A percentile compares a stretch with the other conserved stretches of the same genome.
These are phyloP conservation scores for Microctenopoma steveboyesi DNA, from an alignment of 2,797 vertebrate genomes.

Conservation along the genomic window DNA sequence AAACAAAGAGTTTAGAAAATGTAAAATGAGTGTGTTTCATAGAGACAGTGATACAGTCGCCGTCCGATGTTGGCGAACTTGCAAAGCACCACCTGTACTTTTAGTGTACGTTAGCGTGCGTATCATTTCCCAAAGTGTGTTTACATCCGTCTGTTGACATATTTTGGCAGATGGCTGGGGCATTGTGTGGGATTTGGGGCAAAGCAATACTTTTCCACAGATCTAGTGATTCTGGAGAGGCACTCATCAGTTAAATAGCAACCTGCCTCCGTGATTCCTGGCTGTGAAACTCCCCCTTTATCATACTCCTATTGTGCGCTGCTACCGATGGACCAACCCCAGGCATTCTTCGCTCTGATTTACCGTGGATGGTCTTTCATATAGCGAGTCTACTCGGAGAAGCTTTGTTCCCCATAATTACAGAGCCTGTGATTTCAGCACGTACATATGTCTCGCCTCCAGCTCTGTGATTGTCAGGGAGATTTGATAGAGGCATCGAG, in stretches of 20 bases:
- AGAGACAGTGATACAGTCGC: neutral
- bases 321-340: constrained; percentile 47
- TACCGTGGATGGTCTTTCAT: constrained; percentile 64
- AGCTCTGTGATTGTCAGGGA: constrained; percentile 68
- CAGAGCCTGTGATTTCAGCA: constrained; percentile 68
- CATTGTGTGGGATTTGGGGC: constrained; percentile 57
- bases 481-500: constrained; percentile 68
- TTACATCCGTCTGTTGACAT: constrained; percentile 62
- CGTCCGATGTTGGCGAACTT: neutral
- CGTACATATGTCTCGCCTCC: constrained; percentile 59
- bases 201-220: constrained; percentile 65
- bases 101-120: constrained; percentile 2
- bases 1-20: neutral
- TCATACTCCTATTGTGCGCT: constrained; percentile 70
- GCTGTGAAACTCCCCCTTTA: constrained; percentile 69
- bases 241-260: constrained; percentile 76
- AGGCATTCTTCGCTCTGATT: constrained; percentile 68
- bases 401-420: constrained; percentile 80
- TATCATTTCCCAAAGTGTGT: constrained; percentile 54
- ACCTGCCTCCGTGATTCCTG: constrained; percentile 65
- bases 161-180: constrained; percentile 62
- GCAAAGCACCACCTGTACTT: constrained; percentile 4
- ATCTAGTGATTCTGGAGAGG: constrained; percentile 70
- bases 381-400: constrained; percentile 57
- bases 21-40: neutral